Evolutionary conservation across 2,888 invertebrate genomes (phyloP), one percentile per base, ranked within the genome.

Genomic region (Campaea margaritaria): DNA sequence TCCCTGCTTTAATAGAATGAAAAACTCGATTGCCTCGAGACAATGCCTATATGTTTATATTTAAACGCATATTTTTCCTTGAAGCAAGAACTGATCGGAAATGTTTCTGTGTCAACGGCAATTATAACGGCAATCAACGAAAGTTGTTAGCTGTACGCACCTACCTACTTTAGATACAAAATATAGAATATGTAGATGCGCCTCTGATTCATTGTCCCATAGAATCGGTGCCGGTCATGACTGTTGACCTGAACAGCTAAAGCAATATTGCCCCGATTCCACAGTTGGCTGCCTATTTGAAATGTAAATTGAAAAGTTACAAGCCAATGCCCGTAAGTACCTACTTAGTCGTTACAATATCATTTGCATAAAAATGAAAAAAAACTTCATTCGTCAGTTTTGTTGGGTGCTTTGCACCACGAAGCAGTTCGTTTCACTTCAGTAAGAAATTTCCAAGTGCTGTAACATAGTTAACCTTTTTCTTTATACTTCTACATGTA

Each of bases 241-340:
- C 70, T 70, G 80, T 75, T 88, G 86, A 86, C 85, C 86, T 82
- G 83, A 73, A 82, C 70, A 66, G 56, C 55, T 69, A 64, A 64
- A 73, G 73, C 72, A 83, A 81, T 78, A 71, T 74, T 69, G 81
- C 41, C 46, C 54, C 47, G 73, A 81, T 87, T 84, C 81, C 79
- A 85, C 81, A 87, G 81, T 74, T 76, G 78, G 76, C 66, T 74
- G 79, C 63, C 51, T 70, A 73, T 78, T 72, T 63, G 70, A 76
- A 75, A 65, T 72, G 60, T 64, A 56, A 62, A 67, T 64, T 58
- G 59, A 48, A 48, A 38, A 44, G 14, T 45, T 52, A 43, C 51
- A 43, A 57, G 10, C 16, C 45, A 50, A 50, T 46, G 50, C 3
- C 21, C 5, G 21, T 21, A 5, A 21, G 21, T 21, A 21, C 21